Percentiles rank a stretch among this genome's conserved stretches.
These are phyloP conservation scores for Oxyteleia sp. DNA, from an alignment of 2,888 invertebrate genomes.

Conservation along the genomic window DNA sequence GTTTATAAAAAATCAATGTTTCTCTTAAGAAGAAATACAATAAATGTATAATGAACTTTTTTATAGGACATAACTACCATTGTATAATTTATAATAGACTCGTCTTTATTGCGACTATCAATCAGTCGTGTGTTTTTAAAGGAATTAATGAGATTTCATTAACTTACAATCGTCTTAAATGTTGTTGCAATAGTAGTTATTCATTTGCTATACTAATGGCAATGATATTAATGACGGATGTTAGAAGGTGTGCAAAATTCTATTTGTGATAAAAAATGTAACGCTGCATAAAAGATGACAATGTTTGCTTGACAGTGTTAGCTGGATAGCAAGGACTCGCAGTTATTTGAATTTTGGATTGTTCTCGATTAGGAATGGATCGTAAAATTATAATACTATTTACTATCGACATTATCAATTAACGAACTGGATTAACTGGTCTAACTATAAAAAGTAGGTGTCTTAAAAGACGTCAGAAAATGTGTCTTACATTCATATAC, in stretches of 20 bases:
- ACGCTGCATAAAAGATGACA: not conserved
- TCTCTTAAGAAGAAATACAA: too few species aligned
- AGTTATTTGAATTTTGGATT: constrained; percentile 4
- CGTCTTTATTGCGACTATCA: too few species aligned
- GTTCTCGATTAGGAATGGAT: not conserved
- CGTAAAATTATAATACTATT: not conserved
- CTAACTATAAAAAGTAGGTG: not conserved
- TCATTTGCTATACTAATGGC: not conserved
- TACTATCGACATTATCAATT: not conserved
- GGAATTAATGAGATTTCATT: too few species aligned
- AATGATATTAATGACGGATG: not conserved
- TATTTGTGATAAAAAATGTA: not conserved
- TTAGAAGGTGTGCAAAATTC: not conserved
- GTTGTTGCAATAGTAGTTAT: too few species aligned
- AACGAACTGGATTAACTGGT: constrained; percentile 4
- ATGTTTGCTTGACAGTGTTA: not conserved
- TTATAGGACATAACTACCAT: too few species aligned
- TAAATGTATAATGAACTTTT: too few species aligned
- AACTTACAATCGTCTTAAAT: not conserved
- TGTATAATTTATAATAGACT: too few species aligned
- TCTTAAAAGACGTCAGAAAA: not conserved
- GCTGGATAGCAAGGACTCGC: not conserved
- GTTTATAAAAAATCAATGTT: too few species aligned
- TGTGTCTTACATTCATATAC: not conserved
- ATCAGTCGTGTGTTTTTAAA: too few species aligned